These are phyloP conservation scores for Himalopsyche kuldschensis DNA, from an alignment of 2,888 invertebrate species.

Conservation along the genomic window DNA sequence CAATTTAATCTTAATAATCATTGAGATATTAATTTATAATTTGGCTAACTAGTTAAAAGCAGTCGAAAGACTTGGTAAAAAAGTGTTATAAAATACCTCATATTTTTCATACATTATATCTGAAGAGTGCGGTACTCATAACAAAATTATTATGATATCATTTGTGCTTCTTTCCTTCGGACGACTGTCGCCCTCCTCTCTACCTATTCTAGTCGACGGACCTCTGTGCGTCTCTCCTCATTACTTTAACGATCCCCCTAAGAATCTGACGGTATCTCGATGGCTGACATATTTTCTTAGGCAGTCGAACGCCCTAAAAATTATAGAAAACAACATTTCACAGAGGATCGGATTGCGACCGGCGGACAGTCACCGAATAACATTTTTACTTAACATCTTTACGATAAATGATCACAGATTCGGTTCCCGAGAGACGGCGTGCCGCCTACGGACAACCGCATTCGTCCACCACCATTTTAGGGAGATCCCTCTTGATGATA, in stretches of 20 bases:
- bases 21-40: slow-evolving; percentile 34
- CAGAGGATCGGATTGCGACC: background rate
- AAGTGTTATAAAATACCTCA: slow-evolving; percentile 38
- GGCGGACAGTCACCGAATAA: background rate
- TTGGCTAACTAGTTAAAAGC: slow-evolving; percentile 41
- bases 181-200: background rate
- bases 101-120: slow-evolving; percentile 13
- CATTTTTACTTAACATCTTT: background rate
- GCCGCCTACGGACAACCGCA: slow-evolving; percentile 84
- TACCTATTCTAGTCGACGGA: background rate
- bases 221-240: background rate
- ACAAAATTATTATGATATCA: slow-evolving; percentile 20
- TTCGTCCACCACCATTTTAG: slow-evolving; percentile 95
- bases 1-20: slow-evolving; percentile 17
- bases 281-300: background rate
- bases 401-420: background rate
- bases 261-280: background rate
- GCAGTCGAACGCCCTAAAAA: background rate
- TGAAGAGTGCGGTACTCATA: slow-evolving; percentile 18
- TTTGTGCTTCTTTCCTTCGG: background rate
- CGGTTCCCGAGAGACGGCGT: background rate
- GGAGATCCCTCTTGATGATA: slow-evolving; percentile 90
- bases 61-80: slow-evolving; percentile 40
- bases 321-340: slow-evolving; percentile 1
- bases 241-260: background rate